A percentile compares a stretch with the other conserved stretches of the same genome.
phyloP scores from a whole-genome alignment of 2,113 vertebrate genomes.

The Phalacrocorax aristotelis region DNA sequence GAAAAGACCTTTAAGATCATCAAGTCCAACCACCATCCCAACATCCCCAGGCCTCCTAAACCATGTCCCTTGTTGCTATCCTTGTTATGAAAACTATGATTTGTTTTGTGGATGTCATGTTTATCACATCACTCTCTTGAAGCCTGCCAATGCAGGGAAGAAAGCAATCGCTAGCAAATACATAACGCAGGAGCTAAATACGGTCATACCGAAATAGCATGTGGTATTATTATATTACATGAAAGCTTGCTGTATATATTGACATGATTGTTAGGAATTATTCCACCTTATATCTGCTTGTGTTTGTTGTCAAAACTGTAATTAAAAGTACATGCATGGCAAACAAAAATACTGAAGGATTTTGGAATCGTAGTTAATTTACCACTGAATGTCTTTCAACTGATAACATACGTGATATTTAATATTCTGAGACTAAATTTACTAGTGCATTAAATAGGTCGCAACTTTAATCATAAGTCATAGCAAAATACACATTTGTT shows the following conservation, averaged over 20 bases:
- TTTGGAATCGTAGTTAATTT: neutral
- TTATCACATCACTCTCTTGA: neutral
- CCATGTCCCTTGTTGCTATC: neutral
- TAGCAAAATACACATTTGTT: slow-evolving; percentile 54
- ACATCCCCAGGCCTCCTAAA: too few species aligned
- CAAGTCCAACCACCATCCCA: too few species aligned
- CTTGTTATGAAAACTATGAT: neutral
- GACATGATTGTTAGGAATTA: neutral
- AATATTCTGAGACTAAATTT: slow-evolving; percentile 2
- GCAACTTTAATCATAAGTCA: slow-evolving; percentile 66
- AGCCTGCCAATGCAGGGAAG: neutral
- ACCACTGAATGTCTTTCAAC: neutral
- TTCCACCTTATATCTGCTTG: neutral
- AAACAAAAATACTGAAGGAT: neutral
- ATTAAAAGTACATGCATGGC: neutral
- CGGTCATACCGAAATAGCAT: neutral
- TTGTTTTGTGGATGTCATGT: neutral
- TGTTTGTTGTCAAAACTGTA: neutral
- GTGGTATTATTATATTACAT: neutral
- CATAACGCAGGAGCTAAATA: neutral
- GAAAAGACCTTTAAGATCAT: too few species aligned
- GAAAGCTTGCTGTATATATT: neutral
- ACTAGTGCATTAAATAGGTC: slow-evolving; percentile 58
- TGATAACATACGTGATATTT: neutral
- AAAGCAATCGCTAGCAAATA: neutral